A percentile compares a stretch with the other conserved stretches of the same genome.
Conservation (phyloP, 2,797 vertebrate species). For the Esox lucius region DNA sequence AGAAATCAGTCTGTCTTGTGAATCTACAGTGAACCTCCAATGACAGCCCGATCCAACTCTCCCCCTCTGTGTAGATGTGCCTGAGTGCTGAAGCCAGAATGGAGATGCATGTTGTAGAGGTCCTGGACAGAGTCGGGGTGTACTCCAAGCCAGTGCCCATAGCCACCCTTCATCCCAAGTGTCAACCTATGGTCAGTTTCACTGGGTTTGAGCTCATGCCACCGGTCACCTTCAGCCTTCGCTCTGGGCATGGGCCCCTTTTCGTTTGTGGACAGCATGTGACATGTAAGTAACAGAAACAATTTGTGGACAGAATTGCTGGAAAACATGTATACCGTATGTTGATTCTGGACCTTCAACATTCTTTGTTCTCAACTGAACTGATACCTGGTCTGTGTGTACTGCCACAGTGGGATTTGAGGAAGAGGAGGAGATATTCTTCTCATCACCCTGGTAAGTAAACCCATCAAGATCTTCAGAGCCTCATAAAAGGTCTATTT, state of each 20-base stretch:
- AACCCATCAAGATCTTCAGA: neutral
- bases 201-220: slow-evolving; percentile 50
- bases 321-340: neutral
- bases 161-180: slow-evolving; percentile 23
- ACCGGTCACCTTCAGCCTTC: slow-evolving; percentile 44
- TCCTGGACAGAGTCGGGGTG: slow-evolving; percentile 27
- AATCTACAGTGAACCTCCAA: neutral
- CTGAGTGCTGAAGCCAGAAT: slow-evolving; percentile 41
- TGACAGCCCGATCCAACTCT: neutral
- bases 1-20: neutral
- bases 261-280: slow-evolving; percentile 45
- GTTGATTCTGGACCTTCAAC: neutral
- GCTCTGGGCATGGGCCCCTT: slow-evolving; percentile 46
- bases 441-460: neutral
- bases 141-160: slow-evolving; percentile 35
- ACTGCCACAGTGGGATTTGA: neutral
- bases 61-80: slow-evolving; percentile 37
- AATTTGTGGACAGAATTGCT: neutral
- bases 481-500: neutral
- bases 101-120: slow-evolving; percentile 53
- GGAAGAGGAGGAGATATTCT: neutral
- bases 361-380: neutral
- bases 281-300: neutral
- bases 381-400: neutral
- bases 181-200: slow-evolving; percentile 56